A percentile compares a stretch with the other conserved stretches of the same genome.
Evolutionary conservation across 2,888 invertebrate genomes (phyloP).

Genomic region (Lasioglossum zephyrum): DNA sequence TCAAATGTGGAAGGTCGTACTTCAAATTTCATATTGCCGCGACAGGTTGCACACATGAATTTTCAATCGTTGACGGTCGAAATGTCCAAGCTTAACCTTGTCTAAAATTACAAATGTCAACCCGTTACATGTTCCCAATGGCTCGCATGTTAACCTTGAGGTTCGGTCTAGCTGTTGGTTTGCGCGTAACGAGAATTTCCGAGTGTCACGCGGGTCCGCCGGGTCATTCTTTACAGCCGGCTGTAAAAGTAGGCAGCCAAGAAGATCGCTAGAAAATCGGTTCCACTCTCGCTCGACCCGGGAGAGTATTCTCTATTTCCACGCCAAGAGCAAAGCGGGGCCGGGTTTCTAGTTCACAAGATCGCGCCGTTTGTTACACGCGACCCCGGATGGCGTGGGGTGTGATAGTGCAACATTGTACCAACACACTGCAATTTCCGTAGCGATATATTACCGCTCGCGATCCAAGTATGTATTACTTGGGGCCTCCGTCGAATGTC

Average conservation of each 20-base stretch:
- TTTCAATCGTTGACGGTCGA: background rate
- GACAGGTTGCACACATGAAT: background rate
- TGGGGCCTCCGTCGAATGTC: constrained; percentile 39
- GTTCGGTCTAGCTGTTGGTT: background rate
- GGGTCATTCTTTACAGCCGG: background rate
- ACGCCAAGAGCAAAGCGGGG: constrained; percentile 9
- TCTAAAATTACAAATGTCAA: constrained; percentile 5
- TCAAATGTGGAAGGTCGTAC: background rate
- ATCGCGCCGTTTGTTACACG: constrained; percentile 51
- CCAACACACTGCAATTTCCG: constrained; percentile 58
- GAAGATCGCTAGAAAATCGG: constrained; percentile 4
- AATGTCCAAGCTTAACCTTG: background rate
- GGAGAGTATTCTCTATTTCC: constrained; percentile 12
- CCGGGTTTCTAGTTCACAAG: constrained; percentile 48
- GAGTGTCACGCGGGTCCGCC: background rate
- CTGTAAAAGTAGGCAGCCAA: background rate
- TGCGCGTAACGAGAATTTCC: background rate
- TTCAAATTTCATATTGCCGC: background rate
- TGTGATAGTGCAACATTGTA: constrained; percentile 54
- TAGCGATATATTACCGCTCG: constrained; percentile 53
- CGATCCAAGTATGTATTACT: constrained; percentile 55
- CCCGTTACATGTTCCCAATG: background rate
- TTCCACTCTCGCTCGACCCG: background rate
- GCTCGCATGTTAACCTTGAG: background rate
- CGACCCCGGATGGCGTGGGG: constrained; percentile 58